Evolutionary conservation across 2,113 vertebrate genomes (phyloP), one percentile per base, ranked within the genome.

Genomic region (Pygoscelis antarcticus): DNA sequence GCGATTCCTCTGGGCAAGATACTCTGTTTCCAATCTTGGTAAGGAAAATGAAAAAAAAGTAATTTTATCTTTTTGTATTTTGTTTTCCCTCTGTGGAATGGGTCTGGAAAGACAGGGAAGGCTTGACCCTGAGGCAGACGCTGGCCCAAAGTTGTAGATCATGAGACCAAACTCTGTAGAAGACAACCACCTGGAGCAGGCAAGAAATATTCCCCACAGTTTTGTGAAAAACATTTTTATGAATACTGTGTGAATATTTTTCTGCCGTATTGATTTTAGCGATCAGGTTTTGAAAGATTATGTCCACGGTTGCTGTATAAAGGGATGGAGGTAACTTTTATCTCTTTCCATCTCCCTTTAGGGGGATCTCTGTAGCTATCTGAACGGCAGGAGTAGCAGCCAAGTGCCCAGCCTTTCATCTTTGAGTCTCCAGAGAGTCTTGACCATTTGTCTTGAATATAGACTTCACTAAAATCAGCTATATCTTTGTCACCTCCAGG

Each of bases 51-150:
- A 96, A 89, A 12, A 87, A 57, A 75, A 94, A 87, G 61, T 81
- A 96, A 97, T 91, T 92, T 79, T 65, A 25, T 87, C 60, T 71
- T 84, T 54, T 55, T 88, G 49, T 95, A 36, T 85, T 85, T 89
- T 89, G n/a, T 85, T 93, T 82, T 74, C 16, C 25, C 68, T 92
- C 55, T 93, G 79, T 91, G 92, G 87, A 93, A 71, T 57, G 62
- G 23, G 27, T 82, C 52, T 96, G 75, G 62, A 80, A 66, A 70
- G 60, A 65, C 18, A 71, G 18, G 13, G 18, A 58, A 75, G 25
- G 23, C 69, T 93, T 90, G 82, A 83, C 62, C 44, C 34, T 18
- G 27, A 89, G 78, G 49, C 60, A 76, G n/a, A 11, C 0, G 1
- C 38, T 94, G 86, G 17, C 38, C 66, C 54, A 54, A 34, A 91